Base-by-base conservation (phyloP, 64 coral and sea anemone genomes). In the Pocillopora damicornis region DNA sequence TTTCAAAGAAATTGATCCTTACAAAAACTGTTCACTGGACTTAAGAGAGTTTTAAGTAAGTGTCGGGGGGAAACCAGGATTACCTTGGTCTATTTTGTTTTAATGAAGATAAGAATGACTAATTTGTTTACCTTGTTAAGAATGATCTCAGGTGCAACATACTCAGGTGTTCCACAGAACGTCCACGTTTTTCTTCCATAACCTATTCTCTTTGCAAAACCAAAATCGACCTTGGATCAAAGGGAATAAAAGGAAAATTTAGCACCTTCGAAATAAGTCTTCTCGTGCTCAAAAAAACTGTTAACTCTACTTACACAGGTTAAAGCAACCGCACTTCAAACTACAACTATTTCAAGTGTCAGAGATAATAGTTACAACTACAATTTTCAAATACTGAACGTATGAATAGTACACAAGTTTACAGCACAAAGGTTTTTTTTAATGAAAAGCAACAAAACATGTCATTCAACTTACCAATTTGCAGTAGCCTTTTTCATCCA, bases 131-230 rank as follows among this genome's bases (percentile, higher is more conserved):
- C 96, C 96, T 98, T 98, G 80, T 98, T 98, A 35, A 98, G 92
- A 85, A 98, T 98, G 75, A 98, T 98, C 80, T 98, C 96, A 42
- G 96, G 96, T 16, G 96, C 96, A 45, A 98, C 96, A 88, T 98
- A 98, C 45, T 98, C 96, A 9, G 96, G 96, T 8, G 96, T 98
- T 15, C 96, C 96, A 95, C 96, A 98, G 76, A 98, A 98, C 38
- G 96, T 98, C 96, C 96, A 98, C 16, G 96, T 98, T 72, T 98
- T 98, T 60, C 96, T 88, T 78, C 96, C 96, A 63, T 90, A 98
- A 45, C 96, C 96, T 86, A 98, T 98, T 88, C 91, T 98, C 79
- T 98, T 98, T 25, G 96, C 96, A 88, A 98, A 98, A 15, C 96
- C 96, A 95, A 98, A 98, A 66, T 98, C 96, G 9, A 98, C 96